These are phyloP conservation scores for Drosophila austrosaltans DNA, from an alignment of 2,888 invertebrate genomes.

Conservation along the genomic window DNA sequence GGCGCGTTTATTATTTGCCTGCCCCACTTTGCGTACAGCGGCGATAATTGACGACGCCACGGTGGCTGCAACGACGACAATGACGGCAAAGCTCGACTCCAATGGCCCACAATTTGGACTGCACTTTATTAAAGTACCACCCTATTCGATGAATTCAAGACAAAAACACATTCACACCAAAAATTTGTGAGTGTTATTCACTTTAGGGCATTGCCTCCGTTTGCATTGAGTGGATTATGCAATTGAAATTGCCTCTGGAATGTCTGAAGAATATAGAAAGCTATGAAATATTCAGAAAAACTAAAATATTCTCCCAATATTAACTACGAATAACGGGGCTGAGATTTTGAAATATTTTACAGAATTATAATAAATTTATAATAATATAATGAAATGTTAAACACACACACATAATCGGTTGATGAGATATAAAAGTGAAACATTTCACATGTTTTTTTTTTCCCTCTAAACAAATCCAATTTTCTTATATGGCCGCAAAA, in stretches of 20 bases:
- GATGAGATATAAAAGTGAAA: too few relatives aligned
- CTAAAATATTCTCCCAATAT: too few relatives aligned
- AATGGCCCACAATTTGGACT: constrained; percentile 62
- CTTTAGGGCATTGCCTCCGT: constrained; percentile 55
- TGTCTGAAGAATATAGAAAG: background rate
- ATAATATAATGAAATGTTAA: too few relatives aligned
- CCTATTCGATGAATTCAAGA: constrained; percentile 25
- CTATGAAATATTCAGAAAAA: too few relatives aligned
- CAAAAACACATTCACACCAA: constrained; percentile 29
- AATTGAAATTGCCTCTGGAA: constrained; percentile 33
- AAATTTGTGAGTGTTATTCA: constrained; percentile 56
- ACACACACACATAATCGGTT: too few relatives aligned
- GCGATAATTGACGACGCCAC: constrained; percentile 76
- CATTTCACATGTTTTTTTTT: too few relatives aligned
- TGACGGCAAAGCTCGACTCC: constrained; percentile 18
- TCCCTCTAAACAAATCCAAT: too few relatives aligned
- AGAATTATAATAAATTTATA: too few relatives aligned
- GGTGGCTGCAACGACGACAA: constrained; percentile 63
- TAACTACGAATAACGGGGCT: too few relatives aligned
- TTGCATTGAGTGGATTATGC: constrained; percentile 59
- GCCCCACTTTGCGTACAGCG: constrained; percentile 72
- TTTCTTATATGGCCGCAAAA: too few relatives aligned
- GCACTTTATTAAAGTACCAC: constrained; percentile 68
- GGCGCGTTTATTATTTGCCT: constrained; percentile 75
- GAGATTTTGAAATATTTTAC: too few relatives aligned